A percentile compares a stretch with the other conserved stretches of the same genome.
phyloP scores from a whole-genome alignment of 2,113 vertebrate genomes.

The Sterrhoptilus dennistouni region DNA sequence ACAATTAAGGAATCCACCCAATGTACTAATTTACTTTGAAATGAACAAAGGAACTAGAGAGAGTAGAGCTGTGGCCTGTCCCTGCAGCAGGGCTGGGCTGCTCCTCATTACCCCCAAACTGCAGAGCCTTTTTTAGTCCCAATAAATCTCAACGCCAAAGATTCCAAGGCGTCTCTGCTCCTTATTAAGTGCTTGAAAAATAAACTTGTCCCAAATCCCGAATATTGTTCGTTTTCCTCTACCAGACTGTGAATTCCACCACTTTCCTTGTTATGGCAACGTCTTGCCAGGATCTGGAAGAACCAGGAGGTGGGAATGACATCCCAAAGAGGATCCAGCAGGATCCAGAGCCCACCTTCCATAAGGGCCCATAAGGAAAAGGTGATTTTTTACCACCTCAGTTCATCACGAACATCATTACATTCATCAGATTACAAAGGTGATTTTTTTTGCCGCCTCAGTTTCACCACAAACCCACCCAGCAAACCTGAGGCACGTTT shows the following conservation, averaged over 20 bases:
- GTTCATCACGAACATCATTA: neutral
- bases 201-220: neutral
- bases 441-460: neutral
- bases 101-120: neutral
- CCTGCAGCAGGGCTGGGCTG: neutral
- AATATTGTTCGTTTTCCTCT: neutral
- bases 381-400: neutral
- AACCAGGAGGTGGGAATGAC: neutral
- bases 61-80: neutral
- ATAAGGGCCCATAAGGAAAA: neutral
- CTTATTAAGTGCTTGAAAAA: conserved; percentile 18
- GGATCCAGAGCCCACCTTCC: neutral
- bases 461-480: neutral
- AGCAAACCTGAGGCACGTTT: accelerated
- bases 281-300: accelerated
- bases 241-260: neutral
- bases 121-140: neutral
- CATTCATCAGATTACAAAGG: neutral
- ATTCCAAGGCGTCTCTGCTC: neutral
- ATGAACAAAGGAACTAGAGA: neutral
- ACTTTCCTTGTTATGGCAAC: neutral
- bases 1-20: neutral
- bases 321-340: neutral
- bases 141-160: neutral
- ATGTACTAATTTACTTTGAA: neutral